phyloP scores from a whole-genome alignment of 2,797 vertebrate species.

The Pseudomugil tenellus region DNA sequence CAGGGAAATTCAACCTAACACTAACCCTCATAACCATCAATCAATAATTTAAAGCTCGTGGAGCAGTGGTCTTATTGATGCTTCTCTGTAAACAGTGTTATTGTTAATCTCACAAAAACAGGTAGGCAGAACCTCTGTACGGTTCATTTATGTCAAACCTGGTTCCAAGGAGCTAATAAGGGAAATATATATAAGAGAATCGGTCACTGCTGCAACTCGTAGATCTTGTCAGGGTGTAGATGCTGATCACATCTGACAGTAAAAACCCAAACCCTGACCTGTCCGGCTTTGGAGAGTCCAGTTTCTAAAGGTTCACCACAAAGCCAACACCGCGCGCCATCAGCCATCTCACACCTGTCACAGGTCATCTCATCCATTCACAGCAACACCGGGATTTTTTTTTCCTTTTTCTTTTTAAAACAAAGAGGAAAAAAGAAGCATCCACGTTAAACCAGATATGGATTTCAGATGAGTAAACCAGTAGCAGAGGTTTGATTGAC shows the following conservation, averaged over 20 bases:
- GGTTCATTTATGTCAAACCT: conserved; percentile 42
- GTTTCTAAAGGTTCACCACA: conserved; percentile 9
- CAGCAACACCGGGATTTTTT: not conserved
- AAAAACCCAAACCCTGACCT: not conserved
- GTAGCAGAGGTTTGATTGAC: not conserved
- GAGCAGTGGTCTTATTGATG: not conserved
- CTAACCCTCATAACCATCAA: not conserved
- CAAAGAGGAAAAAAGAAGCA: not conserved
- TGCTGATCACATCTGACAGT: conserved; percentile 20
- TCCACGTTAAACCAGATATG: not conserved
- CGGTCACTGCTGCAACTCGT: conserved; percentile 20
- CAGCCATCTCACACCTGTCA: conserved; percentile 78
- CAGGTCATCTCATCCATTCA: conserved; percentile 30
- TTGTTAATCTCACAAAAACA: too few relatives aligned
- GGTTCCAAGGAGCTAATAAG: conserved; percentile 36
- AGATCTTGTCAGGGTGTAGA: conserved; percentile 26
- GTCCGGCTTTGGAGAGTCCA: conserved; percentile 13
- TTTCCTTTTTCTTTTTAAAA: not conserved
- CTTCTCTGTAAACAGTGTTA: not conserved
- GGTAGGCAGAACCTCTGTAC: too few relatives aligned
- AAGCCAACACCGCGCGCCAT: conserved; percentile 44
- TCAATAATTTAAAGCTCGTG: not conserved
- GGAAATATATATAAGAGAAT: not conserved
- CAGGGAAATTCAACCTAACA: too few relatives aligned
- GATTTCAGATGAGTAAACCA: not conserved